Evolutionary conservation across 1,140 invertebrate genomes (phyloP), one percentile per base, ranked within the genome.

Genomic region (Venustaconcha ellipsiformis): DNA sequence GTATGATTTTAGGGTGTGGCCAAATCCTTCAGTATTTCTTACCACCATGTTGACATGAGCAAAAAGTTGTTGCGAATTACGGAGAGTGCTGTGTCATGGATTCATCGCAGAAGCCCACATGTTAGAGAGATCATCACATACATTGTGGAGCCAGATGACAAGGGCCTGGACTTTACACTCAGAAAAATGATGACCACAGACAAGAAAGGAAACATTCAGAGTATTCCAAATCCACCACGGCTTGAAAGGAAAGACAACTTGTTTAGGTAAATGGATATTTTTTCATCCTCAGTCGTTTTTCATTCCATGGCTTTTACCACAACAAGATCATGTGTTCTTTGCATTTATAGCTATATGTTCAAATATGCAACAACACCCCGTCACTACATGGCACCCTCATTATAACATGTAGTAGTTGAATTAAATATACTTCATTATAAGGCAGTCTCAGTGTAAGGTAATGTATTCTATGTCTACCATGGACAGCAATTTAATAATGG

Each of bases 31-130:
- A 89, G 88, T 72, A 88, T 87, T 64, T 84, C 88, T n/a, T 89
- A 88, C 77, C 88, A 89, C 69, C 78, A 83, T 59, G 84, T 89
- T 11, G 87, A 89, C 69, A 82, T 87, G 79, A 80, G 85, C 14
- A 83, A 84, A 68, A 89, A 89, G 73, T 79, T 87, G 55, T 69
- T 89, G 70, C 75, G 84, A 18, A 88, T 89, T 37, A 84, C 85
- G n/a, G 88, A 89, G 78, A 87, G 84, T 72, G 89, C 88, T 23
- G 80, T 88, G 14, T 87, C 87, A 0, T 90, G 89, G 89, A 89
- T 90, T 55, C 83, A 87, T 72, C 80, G 86, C 14, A 81, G 88
- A 12, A 86, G 87, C 73, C 82, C 83, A 0, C 81, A 88, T 70
- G 86, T 89, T 37, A 62, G 79, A 23, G 87, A 89, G 62, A 83